Conservation (phyloP, 2,797 vertebrate genomes). For the Pseudotriccus pelzelni region DNA sequence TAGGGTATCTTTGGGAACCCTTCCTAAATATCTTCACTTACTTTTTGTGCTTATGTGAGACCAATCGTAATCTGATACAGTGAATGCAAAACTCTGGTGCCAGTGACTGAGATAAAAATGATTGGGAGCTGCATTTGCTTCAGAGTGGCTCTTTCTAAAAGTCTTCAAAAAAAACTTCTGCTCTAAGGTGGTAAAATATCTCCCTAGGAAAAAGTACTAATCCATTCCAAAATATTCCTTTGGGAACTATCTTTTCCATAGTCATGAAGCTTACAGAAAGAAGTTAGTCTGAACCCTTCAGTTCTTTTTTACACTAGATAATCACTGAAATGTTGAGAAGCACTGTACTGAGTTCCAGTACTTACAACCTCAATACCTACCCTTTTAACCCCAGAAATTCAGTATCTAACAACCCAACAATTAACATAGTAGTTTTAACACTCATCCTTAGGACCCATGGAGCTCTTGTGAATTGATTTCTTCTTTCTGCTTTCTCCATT, state of each 20-base stretch:
- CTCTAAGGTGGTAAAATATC: neutral
- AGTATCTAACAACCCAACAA: neutral
- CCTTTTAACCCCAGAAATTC: neutral
- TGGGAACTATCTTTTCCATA: neutral
- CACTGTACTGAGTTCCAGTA: neutral
- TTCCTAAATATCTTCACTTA: neutral
- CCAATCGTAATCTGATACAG: neutral
- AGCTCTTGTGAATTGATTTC: neutral
- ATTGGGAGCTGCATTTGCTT: neutral
- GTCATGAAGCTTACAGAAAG: neutral
- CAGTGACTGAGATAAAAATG: neutral
- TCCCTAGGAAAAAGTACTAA: neutral
- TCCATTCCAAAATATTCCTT: neutral
- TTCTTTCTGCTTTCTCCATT: neutral
- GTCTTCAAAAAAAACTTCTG: neutral
- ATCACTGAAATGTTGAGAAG: neutral
- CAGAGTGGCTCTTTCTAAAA: neutral
- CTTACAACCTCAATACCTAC: fast-evolving
- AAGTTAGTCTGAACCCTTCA: neutral
- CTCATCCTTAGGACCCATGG: neutral
- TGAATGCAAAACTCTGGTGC: neutral
- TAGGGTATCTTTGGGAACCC: neutral
- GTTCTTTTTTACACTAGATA: neutral
- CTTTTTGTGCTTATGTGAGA: neutral
- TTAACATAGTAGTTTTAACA: neutral